Evolutionary conservation across 2,797 vertebrate genomes (phyloP).

Genomic region (Rhinella marina): DNA sequence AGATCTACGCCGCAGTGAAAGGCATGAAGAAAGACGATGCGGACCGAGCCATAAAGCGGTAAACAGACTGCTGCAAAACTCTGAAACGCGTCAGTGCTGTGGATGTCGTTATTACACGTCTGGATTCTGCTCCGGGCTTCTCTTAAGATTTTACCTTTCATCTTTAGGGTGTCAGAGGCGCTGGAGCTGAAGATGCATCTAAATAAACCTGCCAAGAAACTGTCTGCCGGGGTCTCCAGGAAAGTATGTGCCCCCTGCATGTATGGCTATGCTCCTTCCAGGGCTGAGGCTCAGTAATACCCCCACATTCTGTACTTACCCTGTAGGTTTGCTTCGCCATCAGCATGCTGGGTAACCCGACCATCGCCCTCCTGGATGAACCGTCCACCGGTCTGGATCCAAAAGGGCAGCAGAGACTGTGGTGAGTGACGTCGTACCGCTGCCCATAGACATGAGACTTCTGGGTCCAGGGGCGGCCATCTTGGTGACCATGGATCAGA

Average conservation of each 20-base stretch:
- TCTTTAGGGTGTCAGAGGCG: slow-evolving; percentile 79
- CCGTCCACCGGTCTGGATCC: slow-evolving; percentile 89
- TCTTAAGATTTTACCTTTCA: background rate
- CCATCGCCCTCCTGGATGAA: slow-evolving; percentile 88
- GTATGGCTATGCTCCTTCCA: too few species aligned
- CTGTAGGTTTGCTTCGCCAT: slow-evolving; percentile 85
- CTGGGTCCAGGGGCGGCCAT: background rate
- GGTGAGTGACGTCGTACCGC: slow-evolving; percentile 76
- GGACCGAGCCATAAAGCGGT: slow-evolving; percentile 77
- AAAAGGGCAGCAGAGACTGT: slow-evolving; percentile 82
- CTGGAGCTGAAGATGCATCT: slow-evolving; percentile 84
- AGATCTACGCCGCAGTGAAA: slow-evolving; percentile 84
- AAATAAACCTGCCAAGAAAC: slow-evolving; percentile 77
- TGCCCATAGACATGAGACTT: background rate
- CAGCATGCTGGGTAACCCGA: slow-evolving; percentile 86
- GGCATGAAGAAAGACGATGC: slow-evolving; percentile 78
- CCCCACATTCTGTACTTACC: background rate
- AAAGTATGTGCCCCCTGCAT: slow-evolving; percentile 76
- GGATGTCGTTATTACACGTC: background rate
- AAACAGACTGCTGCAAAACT: background rate
- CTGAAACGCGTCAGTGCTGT: background rate
- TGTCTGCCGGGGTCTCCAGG: slow-evolving; percentile 80
- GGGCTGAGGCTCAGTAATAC: too few species aligned
- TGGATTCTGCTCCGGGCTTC: background rate
- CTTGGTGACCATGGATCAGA: background rate